Evolutionary conservation across 1,140 invertebrate species (phyloP).

Genomic region (Leptopilina boulardi): DNA sequence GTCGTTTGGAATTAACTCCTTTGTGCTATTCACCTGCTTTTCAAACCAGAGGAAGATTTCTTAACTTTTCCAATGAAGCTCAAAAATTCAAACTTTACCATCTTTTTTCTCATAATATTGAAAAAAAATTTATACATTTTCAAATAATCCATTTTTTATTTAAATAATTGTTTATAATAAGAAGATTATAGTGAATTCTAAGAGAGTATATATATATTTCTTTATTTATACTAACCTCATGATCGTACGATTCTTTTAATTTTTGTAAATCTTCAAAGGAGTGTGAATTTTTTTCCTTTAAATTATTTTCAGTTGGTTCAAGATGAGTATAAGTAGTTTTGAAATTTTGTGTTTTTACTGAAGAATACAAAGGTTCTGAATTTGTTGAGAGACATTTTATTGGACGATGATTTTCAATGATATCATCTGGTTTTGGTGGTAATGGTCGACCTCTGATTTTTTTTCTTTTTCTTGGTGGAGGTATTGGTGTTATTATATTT

Average conservation of each 20-base stretch:
- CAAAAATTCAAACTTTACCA: background rate
- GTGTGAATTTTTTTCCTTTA: constrained; percentile 62
- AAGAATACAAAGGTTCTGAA: constrained; percentile 68
- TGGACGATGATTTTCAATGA: constrained; percentile 46
- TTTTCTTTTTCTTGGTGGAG: constrained; percentile 68
- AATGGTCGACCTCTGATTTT: constrained; percentile 67
- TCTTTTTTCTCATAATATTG: background rate
- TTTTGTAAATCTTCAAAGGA: constrained; percentile 60
- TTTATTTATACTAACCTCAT: constrained; percentile 66
- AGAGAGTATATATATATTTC: background rate
- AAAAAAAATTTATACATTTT: too few relatives aligned
- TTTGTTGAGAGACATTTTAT: constrained; percentile 39
- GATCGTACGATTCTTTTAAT: constrained; percentile 64
- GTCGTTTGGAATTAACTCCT: constrained; percentile 64
- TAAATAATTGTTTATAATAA: too few relatives aligned
- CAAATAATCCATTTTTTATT: too few relatives aligned
- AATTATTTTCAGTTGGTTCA: constrained; percentile 41
- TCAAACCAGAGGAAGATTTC: constrained; percentile 20
- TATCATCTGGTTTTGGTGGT: constrained; percentile 69
- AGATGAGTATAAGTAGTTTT: constrained; percentile 49
- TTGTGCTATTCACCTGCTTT: constrained; percentile 66
- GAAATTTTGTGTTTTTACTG: constrained; percentile 51
- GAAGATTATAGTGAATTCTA: too few relatives aligned
- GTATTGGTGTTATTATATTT: constrained; percentile 64
- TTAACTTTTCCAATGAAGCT: background rate